Conservation (phyloP, 2,797 vertebrate species). For the Leptodactylus fallax region DNA sequence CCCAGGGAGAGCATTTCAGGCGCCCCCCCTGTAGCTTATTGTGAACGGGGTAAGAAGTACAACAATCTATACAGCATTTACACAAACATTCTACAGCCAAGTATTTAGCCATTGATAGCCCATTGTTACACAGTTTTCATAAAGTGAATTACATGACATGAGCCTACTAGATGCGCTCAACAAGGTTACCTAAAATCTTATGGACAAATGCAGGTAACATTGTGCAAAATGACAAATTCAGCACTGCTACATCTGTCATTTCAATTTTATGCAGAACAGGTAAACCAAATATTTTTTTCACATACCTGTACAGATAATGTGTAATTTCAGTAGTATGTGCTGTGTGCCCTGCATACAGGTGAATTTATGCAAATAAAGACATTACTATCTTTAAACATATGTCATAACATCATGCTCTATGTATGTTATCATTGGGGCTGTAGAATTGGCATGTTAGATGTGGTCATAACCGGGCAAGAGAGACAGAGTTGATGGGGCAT, state of each 20-base stretch:
- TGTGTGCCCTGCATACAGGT: no score
- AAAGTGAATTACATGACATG: not conserved
- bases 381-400: no score
- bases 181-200: not conserved
- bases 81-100: slow-evolving; percentile 9
- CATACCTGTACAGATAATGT: no score
- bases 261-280: no score
- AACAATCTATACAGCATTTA: slow-evolving; percentile 32
- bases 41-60: slow-evolving; percentile 29
- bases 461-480: not conserved
- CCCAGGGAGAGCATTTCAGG: slow-evolving; percentile 55
- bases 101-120: not conserved
- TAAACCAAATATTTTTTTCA: no score
- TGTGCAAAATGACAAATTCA: not conserved
- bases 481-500: not conserved
- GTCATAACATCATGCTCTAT: no score
- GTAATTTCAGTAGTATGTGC: not conserved
- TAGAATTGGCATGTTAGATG: not conserved
- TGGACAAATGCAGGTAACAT: not conserved
- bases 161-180: not conserved
- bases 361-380: no score
- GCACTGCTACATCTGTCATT: not conserved
- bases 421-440: not conserved
- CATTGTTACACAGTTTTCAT: not conserved
- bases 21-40: slow-evolving; percentile 54